Evolutionary conservation across 2,797 vertebrate species (phyloP), one percentile per base, ranked within the genome.

Genomic region (Rhinatrema bivittatum): DNA sequence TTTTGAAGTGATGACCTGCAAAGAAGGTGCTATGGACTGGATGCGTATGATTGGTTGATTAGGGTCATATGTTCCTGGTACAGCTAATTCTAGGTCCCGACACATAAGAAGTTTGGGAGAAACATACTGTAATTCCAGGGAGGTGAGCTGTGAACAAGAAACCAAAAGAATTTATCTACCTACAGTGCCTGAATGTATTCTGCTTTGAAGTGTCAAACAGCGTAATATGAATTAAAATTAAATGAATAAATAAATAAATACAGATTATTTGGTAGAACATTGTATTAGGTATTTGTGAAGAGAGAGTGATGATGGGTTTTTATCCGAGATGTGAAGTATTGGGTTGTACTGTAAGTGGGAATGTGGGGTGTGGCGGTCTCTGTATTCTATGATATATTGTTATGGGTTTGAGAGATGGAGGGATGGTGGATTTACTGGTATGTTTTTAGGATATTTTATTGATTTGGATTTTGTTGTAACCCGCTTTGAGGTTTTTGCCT

Each of bases 1-100:
- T 60, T 99, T 99, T 64, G 96, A 99, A 19, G 96, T 99, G 85
- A 99, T 99, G 78, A 99, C 96, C 74, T 99, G 95, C 58, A 98
- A 77, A 0, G 94, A 98, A 0, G 96, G 78, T 1, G 94, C 92
- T 2, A 97, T 98, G 55, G 96, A 98, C 75, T 98, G 94, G 42
- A 99, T 99, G 46, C 95, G 91, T 42, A 98, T 95, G 74, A 98
- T 90, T 3, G 88, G 86, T 71, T 97, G 93, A 79, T 99, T 98
- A 70, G 96, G 96, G 66, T 99, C 96, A 0, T 99, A 99, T 0
- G 95, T 99, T 46, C 96, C 96, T 0, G 96, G 96, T 39, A 98
- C 96, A 0, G 96, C 96, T 53, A 98, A 23, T 41, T 98, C 96
- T 62, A 98, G 76, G 66, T 99, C 95, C 18, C 95, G 86, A 65